Percentiles rank a stretch among this genome's conserved stretches.
These are phyloP conservation scores for Enteromius fasciolatus DNA, from an alignment of 2,797 vertebrate genomes.

Conservation along the genomic window DNA sequence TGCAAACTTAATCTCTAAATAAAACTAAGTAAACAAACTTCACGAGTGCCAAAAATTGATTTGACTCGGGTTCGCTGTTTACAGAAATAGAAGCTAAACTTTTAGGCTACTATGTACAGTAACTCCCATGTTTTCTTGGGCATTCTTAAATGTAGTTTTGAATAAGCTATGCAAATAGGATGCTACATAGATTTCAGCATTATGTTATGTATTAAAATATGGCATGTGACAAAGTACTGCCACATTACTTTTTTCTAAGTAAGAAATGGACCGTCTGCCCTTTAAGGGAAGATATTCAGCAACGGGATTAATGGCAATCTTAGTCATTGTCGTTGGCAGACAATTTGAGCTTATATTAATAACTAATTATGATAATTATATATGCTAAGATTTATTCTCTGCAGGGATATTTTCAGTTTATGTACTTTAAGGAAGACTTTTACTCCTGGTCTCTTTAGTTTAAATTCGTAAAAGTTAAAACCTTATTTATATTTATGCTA, in stretches of 20 bases:
- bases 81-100: slow-evolving; percentile 1
- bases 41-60: not conserved
- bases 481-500: too few species aligned
- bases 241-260: not conserved
- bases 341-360: slow-evolving; percentile 17
- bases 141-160: not conserved
- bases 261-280: not conserved
- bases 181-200: not conserved
- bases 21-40: not conserved
- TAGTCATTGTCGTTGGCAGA: not conserved
- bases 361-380: slow-evolving; percentile 4
- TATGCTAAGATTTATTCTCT: not conserved
- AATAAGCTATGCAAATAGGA: not conserved
- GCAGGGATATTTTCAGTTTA: slow-evolving; percentile 45
- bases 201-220: not conserved
- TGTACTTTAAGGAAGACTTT: slow-evolving; percentile 45
- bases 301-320: not conserved
- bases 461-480: not conserved
- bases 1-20: not conserved
- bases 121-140: not conserved
- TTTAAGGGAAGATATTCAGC: slow-evolving; percentile 3
- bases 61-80: not conserved
- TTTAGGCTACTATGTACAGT: not conserved
- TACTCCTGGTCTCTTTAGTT: not conserved
- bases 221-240: not conserved